A percentile compares a stretch with the other conserved stretches of the same genome.
Evolutionary conservation across 2,113 vertebrate species (phyloP).

Genomic region (Acrocephalus kingi): DNA sequence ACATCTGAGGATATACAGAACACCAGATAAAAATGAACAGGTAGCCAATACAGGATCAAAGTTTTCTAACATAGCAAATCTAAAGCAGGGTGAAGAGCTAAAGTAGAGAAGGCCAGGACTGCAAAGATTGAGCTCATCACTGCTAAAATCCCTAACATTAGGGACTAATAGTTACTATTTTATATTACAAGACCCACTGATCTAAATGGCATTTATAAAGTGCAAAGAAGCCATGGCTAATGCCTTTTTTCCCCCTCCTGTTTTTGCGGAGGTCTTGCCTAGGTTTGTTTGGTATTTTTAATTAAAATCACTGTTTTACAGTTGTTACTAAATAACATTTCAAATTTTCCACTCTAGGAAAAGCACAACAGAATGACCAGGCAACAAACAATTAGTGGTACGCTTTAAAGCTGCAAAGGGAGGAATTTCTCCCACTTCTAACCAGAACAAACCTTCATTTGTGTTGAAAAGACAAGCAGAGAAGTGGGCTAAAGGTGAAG

Average conservation of each 20-base stretch:
- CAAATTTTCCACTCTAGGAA: background rate
- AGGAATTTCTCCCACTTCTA: background rate
- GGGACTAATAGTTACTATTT: background rate
- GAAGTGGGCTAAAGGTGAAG: background rate
- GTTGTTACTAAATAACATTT: background rate
- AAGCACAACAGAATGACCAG: background rate
- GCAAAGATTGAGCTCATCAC: background rate
- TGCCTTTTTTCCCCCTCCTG: too few species aligned
- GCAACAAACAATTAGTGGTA: background rate
- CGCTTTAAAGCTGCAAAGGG: background rate
- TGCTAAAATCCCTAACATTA: background rate
- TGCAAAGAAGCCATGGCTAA: background rate
- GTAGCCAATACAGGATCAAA: background rate
- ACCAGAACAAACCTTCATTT: slow-evolving; percentile 13
- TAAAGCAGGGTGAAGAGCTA: background rate
- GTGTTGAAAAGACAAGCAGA: background rate
- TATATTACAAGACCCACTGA: background rate
- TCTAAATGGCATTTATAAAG: background rate
- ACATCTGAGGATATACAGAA: background rate
- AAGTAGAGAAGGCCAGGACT: background rate
- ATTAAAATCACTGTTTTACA: background rate
- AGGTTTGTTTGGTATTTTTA: background rate
- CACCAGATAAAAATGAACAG: background rate
- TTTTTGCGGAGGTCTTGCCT: background rate
- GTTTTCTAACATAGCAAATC: background rate